Conservation (phyloP, 2,797 vertebrate genomes). For the Brachyrhaphis roseni region DNA sequence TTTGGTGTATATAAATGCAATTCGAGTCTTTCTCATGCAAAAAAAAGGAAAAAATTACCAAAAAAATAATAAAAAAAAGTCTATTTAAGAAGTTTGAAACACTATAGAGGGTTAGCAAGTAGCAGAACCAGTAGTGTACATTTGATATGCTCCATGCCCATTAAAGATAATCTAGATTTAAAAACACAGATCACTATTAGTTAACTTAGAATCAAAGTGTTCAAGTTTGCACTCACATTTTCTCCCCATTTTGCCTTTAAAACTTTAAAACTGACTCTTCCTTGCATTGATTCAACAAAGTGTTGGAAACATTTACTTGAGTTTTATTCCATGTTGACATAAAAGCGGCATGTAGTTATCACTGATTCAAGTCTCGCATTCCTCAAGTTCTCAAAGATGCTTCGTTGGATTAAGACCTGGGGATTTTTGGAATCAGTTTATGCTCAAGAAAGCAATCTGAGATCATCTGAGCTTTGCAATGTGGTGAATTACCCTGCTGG, state of each 20-base stretch:
- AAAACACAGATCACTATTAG: background rate
- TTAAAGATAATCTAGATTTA: background rate
- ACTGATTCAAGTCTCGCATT: background rate
- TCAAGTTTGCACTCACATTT: background rate
- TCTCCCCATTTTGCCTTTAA: background rate
- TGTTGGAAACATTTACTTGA: background rate
- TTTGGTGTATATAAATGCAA: background rate
- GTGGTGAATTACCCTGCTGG: background rate
- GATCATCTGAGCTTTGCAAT: background rate
- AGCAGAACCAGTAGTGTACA: background rate
- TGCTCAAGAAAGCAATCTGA: background rate
- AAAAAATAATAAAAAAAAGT: background rate
- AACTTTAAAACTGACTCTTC: background rate
- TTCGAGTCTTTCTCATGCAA: background rate
- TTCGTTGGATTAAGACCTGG: background rate
- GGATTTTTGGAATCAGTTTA: background rate
- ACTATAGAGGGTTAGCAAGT: background rate
- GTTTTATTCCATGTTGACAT: background rate
- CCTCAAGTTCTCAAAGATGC: background rate
- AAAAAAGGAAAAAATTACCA: background rate
- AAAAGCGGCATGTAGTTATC: background rate
- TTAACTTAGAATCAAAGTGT: background rate
- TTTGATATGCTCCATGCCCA: background rate
- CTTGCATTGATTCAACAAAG: background rate
- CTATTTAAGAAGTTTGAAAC: background rate